phyloP scores from a whole-genome alignment of 92 coral and sea anemone species.

The Paramuricea clavata region DNA sequence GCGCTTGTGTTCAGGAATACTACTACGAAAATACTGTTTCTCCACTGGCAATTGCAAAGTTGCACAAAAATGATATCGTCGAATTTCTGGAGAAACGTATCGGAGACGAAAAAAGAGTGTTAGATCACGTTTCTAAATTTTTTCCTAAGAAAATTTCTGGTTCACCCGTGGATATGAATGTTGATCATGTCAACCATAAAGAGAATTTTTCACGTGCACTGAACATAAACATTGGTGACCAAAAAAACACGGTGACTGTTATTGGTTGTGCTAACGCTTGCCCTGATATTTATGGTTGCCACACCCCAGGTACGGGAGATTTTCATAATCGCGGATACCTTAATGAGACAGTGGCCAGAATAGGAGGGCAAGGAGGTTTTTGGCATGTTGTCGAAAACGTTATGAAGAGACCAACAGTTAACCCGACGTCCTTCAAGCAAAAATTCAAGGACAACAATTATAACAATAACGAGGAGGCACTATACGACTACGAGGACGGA shows the following conservation, averaged over 20 bases:
- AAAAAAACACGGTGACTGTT: no score
- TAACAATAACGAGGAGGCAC: constrained; percentile 43
- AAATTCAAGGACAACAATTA: background rate
- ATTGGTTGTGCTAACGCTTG: no score
- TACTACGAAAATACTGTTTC: background rate
- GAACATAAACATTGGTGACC: no score
- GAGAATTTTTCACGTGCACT: no score
- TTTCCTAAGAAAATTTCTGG: background rate
- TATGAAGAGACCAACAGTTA: no score
- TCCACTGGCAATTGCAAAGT: constrained; percentile 14
- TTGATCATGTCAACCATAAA: no score
- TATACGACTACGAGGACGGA: constrained; percentile 61
- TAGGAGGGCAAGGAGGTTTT: constrained; percentile 23
- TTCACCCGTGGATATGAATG: no score
- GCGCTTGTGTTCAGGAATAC: no score
- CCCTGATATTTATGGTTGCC: no score
- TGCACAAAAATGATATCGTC: background rate
- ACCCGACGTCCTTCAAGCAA: background rate
- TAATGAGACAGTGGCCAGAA: constrained; percentile 22
- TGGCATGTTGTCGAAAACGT: constrained; percentile 27
- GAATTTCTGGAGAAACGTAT: background rate
- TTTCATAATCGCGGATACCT: constrained; percentile 23
- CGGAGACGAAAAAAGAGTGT: background rate
- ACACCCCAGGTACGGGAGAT: background rate
- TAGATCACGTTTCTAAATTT: background rate